phyloP scores from a whole-genome alignment of 2,888 invertebrate genomes.

The Meiosimyza decipiens region DNA sequence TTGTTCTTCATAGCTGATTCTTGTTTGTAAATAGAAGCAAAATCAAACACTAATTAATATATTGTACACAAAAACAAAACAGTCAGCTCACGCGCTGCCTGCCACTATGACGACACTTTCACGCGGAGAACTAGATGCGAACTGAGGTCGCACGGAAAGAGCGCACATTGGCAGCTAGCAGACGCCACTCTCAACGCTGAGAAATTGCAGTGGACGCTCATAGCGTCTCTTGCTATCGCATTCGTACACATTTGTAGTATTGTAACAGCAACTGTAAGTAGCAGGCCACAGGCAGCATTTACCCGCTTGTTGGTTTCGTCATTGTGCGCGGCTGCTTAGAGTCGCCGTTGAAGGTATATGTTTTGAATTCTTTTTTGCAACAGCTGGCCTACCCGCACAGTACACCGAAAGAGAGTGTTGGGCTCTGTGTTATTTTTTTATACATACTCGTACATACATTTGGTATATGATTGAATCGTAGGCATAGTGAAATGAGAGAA shows the following conservation, averaged over 20 bases:
- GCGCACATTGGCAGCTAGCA: conserved; percentile 13
- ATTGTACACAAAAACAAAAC: not conserved
- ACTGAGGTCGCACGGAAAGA: conserved; percentile 17
- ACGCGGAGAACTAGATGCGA: conserved; percentile 6
- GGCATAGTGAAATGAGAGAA: too few relatives aligned
- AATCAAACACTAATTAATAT: conserved; percentile 32
- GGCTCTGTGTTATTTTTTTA: too few relatives aligned
- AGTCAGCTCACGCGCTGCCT: not conserved
- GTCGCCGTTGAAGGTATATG: conserved; percentile 1
- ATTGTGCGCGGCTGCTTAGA: conserved; percentile 18
- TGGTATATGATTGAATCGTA: too few relatives aligned
- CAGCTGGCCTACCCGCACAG: too few relatives aligned
- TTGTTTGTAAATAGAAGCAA: too few relatives aligned
- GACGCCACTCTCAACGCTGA: conserved; percentile 7
- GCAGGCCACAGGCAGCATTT: conserved; percentile 2
- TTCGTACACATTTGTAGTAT: not conserved
- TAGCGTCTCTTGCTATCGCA: conserved; percentile 28
- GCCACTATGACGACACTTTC: not conserved
- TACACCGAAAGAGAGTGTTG: too few relatives aligned
- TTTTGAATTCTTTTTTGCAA: too few relatives aligned
- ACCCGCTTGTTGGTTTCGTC: not conserved
- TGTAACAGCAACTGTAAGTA: not conserved
- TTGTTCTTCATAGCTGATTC: conserved; percentile 4
- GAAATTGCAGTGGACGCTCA: conserved; percentile 5
- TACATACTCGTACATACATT: too few relatives aligned